These are phyloP conservation scores for Agrochola macilenta DNA, from an alignment of 2,888 invertebrate genomes.

Conservation along the genomic window DNA sequence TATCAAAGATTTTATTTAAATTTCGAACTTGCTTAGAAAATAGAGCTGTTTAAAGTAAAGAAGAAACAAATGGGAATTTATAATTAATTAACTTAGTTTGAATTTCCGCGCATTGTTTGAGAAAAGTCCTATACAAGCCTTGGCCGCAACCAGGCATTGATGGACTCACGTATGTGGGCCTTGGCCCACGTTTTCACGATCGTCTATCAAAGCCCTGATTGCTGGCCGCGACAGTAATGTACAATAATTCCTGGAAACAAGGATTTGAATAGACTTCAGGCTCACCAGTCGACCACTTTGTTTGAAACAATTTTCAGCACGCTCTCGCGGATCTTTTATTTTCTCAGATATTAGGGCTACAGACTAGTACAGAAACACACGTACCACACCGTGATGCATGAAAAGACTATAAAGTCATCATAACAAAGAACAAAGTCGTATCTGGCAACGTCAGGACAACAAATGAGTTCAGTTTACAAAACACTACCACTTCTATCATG, in stretches of 20 bases:
- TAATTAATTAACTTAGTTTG: no score
- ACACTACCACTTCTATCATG: constrained; percentile 5
- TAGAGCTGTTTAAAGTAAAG: no score
- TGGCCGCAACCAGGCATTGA: no score
- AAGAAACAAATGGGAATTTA: no score
- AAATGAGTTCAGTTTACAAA: constrained; percentile 16
- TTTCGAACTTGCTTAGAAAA: no score
- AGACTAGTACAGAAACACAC: background rate
- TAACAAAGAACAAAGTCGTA: constrained; percentile 17
- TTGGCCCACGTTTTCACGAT: no score
- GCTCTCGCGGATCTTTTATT: background rate
- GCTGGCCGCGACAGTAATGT: no score
- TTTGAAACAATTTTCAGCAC: background rate
- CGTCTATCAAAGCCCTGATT: no score
- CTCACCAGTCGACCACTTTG: background rate
- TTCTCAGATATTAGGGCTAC: background rate
- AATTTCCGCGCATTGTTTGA: no score
- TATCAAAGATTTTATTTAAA: no score
- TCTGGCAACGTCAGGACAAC: background rate
- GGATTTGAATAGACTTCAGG: background rate
- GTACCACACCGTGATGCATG: background rate
- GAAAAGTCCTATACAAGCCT: no score
- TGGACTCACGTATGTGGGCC: no score
- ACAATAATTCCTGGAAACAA: background rate
- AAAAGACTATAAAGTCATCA: constrained; percentile 12